Conservation (phyloP, 2,113 vertebrate species). For the Aspiorhynchus laticeps region DNA sequence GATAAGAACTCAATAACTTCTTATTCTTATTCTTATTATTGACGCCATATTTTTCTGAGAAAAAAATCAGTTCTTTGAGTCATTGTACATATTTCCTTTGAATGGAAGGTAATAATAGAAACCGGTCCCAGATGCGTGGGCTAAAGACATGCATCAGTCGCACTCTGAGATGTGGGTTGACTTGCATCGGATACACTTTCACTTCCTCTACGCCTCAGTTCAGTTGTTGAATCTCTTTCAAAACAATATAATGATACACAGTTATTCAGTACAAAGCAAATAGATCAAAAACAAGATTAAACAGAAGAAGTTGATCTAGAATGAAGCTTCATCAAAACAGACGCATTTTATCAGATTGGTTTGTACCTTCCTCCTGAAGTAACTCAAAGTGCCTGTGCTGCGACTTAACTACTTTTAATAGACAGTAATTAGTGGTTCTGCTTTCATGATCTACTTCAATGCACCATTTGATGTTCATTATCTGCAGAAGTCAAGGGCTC, state of each 20-base stretch:
- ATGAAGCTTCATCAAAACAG: neutral
- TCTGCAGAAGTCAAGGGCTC: neutral
- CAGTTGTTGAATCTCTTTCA: slow-evolving; percentile 7
- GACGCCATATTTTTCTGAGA: neutral
- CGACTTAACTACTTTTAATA: neutral
- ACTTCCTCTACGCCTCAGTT: neutral
- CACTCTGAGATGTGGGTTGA: neutral
- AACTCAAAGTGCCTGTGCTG: neutral
- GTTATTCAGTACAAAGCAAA: neutral
- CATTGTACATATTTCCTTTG: neutral
- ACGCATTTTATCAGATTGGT: neutral
- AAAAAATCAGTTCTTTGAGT: neutral
- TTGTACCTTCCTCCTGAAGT: neutral
- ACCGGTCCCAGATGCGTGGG: slow-evolving; percentile 20
- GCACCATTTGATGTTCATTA: neutral
- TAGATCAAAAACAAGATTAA: neutral
- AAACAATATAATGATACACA: too few relatives aligned
- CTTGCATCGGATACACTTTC: neutral
- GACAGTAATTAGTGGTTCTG: neutral
- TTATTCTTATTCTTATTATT: neutral
- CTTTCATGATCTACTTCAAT: neutral
- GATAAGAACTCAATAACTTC: neutral
- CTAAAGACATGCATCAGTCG: neutral
- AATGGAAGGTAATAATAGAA: slow-evolving; percentile 8
- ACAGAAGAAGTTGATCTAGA: neutral